Conservation (phyloP, 2,888 invertebrate species). For the Rhogogaster chlorosoma region DNA sequence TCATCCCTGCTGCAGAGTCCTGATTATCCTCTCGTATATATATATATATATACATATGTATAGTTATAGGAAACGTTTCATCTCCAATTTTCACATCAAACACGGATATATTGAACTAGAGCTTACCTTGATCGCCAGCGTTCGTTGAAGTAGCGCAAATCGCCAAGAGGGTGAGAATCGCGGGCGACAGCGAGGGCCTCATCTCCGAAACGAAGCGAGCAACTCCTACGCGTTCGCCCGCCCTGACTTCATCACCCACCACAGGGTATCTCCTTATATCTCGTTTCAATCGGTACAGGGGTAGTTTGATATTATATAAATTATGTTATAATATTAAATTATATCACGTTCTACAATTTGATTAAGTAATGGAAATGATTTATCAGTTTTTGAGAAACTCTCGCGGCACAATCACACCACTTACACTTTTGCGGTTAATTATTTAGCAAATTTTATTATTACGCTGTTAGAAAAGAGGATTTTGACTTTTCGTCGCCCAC, state of each 20-base stretch:
- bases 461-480: not conserved
- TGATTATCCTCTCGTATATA: not conserved
- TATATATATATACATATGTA: not conserved
- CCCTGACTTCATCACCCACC: slow-evolving; percentile 39
- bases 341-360: not conserved
- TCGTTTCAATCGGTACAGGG: not conserved
- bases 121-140: slow-evolving; percentile 70
- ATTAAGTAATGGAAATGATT: too few relatives aligned
- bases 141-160: slow-evolving; percentile 64
- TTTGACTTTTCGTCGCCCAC: not conserved
- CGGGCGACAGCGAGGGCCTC: slow-evolving; percentile 66
- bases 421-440: not conserved
- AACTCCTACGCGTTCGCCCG: slow-evolving; percentile 49
- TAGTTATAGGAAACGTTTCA: not conserved
- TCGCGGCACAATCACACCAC: not conserved
- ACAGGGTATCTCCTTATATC: not conserved
- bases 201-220: slow-evolving; percentile 65
- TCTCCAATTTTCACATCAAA: not conserved
- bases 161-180: slow-evolving; percentile 65
- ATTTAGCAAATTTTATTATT: not conserved
- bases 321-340: not conserved
- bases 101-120: not conserved
- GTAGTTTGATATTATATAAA: slow-evolving; percentile 13
- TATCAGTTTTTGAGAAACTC: too few relatives aligned
- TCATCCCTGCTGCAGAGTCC: not conserved